A percentile compares a stretch with the other conserved stretches of the same genome.
Evolutionary conservation across 2,888 invertebrate genomes (phyloP).

Genomic region (Imbricaverruca yamaguchii): DNA sequence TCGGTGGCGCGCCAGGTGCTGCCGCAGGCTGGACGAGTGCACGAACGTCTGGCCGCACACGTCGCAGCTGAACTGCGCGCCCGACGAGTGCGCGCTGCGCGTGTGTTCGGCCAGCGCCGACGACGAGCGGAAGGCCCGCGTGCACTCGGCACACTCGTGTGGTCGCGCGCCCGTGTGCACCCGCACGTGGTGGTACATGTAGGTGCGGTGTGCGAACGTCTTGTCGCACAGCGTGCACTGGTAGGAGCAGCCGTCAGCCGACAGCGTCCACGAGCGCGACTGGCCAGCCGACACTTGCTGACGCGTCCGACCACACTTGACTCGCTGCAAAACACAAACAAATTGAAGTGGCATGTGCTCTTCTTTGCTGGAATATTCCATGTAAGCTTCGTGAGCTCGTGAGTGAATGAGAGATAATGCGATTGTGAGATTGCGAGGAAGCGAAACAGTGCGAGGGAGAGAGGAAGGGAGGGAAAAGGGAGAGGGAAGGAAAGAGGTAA

Average conservation of each 20-base stretch:
- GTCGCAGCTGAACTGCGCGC: conserved; percentile 62
- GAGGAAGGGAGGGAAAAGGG: no score
- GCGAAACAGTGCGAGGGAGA: no score
- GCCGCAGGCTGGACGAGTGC: neutral
- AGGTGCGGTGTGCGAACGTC: conserved; percentile 31
- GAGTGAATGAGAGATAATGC: no score
- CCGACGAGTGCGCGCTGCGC: conserved; percentile 68
- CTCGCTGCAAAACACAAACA: no score
- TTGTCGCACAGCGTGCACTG: conserved; percentile 4
- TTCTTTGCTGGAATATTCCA: no score
- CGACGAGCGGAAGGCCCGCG: conserved; percentile 64
- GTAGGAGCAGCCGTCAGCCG: neutral
- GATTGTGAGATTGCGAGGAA: no score
- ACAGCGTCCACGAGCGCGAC: neutral
- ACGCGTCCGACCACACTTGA: no score
- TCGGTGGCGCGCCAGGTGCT: conserved; percentile 2
- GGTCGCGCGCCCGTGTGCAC: conserved; percentile 66
- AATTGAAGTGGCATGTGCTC: no score
- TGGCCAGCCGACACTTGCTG: neutral
- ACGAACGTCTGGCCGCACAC: conserved; percentile 22
- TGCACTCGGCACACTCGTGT: conserved; percentile 61
- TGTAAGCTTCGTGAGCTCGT: no score
- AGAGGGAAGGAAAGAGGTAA: no score
- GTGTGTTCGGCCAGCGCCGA: conserved; percentile 81
- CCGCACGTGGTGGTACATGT: conserved; percentile 34